Base-by-base conservation (phyloP, 1,140 invertebrate genomes). In the Trinorchestia longiramus region DNA sequence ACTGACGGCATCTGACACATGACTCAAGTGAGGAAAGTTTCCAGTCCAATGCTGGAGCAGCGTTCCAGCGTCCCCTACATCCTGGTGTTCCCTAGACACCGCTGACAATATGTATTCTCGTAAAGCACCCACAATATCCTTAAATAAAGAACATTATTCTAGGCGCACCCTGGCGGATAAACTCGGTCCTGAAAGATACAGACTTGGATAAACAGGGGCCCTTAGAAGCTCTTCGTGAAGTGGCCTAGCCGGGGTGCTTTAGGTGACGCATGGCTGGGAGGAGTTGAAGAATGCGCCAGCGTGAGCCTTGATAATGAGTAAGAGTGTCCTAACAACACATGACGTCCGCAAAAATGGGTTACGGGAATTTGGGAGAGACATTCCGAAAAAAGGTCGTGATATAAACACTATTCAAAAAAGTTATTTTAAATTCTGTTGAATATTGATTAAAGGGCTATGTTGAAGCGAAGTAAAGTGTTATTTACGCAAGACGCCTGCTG, bases 61-160 rank as follows among this genome's bases (percentile, higher is more conserved):
- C 40, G 43, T 94, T 94, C 43, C 15, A 36, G 43, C 43, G 87
- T 41, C 88, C 41, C 4, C 41, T 17, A 90, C 41, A 94, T 43
- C 92, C 23, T 41, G 92, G 92, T 44, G 15, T 44, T 94, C 92
- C 92, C 92, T 40, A 8, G 92, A 94, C 92, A 40, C 92, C 92
- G 8, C 43, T 94, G 92, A 94, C 92, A 94, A 94, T 94, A 47
- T 94, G 44, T 94, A 94, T 44, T 94, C 92, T 47, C 92, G 44
- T 94, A 94, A 94, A 94, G 92, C 92, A 94, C 92, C 92, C 92
- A 94, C 92, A 47, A 94, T 94, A 94, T 94, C 92, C 92, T 47
- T 94, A 94, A 94, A 94, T 94, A 94, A 94, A 94, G 92, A 94
- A 94, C 92, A 94, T 94, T 94, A 94, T 94, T 94, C 92, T 47